phyloP scores from a whole-genome alignment of 2,888 invertebrate species.

The Bellardia pandia region DNA sequence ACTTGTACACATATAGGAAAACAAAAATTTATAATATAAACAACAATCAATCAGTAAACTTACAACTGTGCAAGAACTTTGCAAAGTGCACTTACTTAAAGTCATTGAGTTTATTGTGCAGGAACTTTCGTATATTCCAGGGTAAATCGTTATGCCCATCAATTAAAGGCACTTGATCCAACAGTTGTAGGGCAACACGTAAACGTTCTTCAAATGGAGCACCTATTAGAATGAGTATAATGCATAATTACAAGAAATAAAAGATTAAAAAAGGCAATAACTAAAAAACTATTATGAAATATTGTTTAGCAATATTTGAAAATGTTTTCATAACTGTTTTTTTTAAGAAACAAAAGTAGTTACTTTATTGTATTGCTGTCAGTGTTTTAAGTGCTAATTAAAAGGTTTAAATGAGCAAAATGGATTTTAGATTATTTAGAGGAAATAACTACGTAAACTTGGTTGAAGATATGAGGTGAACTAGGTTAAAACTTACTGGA shows the following conservation, averaged over 20 bases:
- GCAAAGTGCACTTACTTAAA: conserved; percentile 86
- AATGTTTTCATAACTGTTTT: not conserved
- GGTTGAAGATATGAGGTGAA: no score
- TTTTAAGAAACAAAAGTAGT: not conserved
- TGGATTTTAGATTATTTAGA: not conserved
- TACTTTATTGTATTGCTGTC: not conserved
- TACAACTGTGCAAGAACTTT: conserved; percentile 28
- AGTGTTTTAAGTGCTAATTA: not conserved
- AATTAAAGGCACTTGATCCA: conserved; percentile 91
- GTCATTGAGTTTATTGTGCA: conserved; percentile 94
- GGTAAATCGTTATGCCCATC: conserved; percentile 96
- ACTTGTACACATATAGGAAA: not conserved
- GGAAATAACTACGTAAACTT: not conserved
- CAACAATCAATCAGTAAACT: conserved; percentile 66
- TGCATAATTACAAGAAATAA: conserved; percentile 4
- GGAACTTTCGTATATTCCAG: conserved; percentile 95
- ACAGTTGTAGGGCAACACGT: conserved; percentile 89
- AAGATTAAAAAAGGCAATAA: not conserved
- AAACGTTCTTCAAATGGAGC: conserved; percentile 91
- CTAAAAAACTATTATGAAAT: conserved; percentile 8
- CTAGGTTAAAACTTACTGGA: no score
- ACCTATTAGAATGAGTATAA: conserved; percentile 82
- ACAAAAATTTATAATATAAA: conserved; percentile 31
- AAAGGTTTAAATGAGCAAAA: not conserved
- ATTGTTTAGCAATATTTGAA: not conserved